Base-by-base conservation (phyloP, 92 coral and sea anemone genomes). In the Galaxea fascicularis region DNA sequence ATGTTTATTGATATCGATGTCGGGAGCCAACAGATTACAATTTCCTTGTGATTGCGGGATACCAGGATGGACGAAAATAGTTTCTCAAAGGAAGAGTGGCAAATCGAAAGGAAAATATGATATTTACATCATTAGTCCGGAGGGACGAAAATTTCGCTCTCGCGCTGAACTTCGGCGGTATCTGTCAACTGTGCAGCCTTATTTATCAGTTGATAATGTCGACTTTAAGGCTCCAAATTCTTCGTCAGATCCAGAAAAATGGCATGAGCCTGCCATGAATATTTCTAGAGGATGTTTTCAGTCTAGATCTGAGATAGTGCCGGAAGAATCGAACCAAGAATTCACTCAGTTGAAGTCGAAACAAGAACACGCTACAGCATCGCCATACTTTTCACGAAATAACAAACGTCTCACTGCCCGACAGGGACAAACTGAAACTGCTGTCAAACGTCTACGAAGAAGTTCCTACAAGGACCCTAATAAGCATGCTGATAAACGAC, bases 101-200 rank as follows among this genome's bases (percentile, higher is more conserved):
- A 83, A 80, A 66, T 87, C 86, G 17, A 78, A 80, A 59, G 98
- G 95, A 44, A 87, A 75, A 60, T 80, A 71, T 74, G 98, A 95
- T 82, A 87, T 94, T 70, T 93, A 78, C 63, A 68, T 90, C 41
- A 84, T 94, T 17, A 85, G 85, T 49, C 94, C 98, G n/a, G 87
- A 91, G 46, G 97, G 98, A 20, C 74, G 75, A 27, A 81, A 63
- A 45, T 83, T 93, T 39, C 95, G 97, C 16, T 95, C 94, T 18
- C 93, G 90, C 10, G 82, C 79, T 21, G 90, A 90, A 58, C 82
- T 96, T 22, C 65, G 69, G 30, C 73, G 81, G 17, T 91, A 83
- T 53, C 67, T 95, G 30, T 56, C 63, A 82, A 31, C 77, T 71
- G 60, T 25, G 66, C 63, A 77, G 45, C 82, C 62, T 26, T 44